Evolutionary conservation across 2,888 invertebrate species (phyloP).

Genomic region (Dexiosoma caninum): DNA sequence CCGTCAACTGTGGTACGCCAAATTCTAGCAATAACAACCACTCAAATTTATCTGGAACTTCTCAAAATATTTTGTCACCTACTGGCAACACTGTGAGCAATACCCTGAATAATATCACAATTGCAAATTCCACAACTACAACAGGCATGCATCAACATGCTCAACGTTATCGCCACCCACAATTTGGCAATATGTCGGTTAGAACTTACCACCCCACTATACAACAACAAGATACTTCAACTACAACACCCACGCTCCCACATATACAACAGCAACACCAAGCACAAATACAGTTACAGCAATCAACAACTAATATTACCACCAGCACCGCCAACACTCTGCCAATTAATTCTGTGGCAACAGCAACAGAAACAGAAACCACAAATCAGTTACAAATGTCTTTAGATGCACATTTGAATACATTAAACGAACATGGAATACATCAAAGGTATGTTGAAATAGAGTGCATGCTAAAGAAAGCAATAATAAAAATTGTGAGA

Average conservation of each 20-base stretch:
- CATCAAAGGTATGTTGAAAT: conserved; percentile 60
- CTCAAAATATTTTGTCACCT: conserved; percentile 56
- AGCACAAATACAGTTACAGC: conserved; percentile 16
- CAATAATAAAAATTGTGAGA: background rate
- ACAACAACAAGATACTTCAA: conserved; percentile 34
- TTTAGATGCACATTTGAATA: conserved; percentile 49
- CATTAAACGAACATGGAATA: conserved; percentile 49
- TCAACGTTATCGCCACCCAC: conserved; percentile 76
- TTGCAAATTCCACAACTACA: conserved; percentile 49
- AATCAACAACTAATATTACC: conserved; percentile 20
- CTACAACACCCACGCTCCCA: background rate
- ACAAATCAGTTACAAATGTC: conserved; percentile 54
- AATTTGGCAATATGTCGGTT: conserved; percentile 76
- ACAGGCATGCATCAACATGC: conserved; percentile 55
- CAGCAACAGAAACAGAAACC: conserved; percentile 14
- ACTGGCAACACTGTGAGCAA: conserved; percentile 49
- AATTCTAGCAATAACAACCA: conserved; percentile 57
- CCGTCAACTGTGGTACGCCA: background rate
- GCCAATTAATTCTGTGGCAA: conserved; percentile 26
- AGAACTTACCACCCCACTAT: conserved; percentile 69
- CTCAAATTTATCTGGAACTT: conserved; percentile 25
- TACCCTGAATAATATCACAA: conserved; percentile 23
- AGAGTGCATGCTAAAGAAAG: background rate
- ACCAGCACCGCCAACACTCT: background rate
- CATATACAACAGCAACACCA: conserved; percentile 24